These are phyloP conservation scores for Patella pellucida DNA, from an alignment of 2,888 invertebrate genomes.

Conservation along the genomic window DNA sequence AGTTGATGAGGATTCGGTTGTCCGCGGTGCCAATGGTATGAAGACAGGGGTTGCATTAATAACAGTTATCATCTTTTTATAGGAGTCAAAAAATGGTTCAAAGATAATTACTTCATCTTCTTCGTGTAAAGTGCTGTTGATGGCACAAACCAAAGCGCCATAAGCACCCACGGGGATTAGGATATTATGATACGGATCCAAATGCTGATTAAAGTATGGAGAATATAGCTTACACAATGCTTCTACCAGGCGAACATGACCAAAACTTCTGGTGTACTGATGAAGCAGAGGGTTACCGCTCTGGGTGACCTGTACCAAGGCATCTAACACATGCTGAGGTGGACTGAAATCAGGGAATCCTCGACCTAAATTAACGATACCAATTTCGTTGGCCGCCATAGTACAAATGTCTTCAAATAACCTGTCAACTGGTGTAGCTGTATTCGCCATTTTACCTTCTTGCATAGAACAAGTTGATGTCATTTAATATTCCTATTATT, in stretches of 20 bases:
- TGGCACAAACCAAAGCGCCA: conserved; percentile 9
- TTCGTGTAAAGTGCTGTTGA: background rate
- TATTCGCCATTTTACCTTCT: too few relatives aligned
- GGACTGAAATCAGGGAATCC: conserved; percentile 12
- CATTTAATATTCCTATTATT: too few relatives aligned
- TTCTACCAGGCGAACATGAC: background rate
- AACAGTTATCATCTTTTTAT: background rate
- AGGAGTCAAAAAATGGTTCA: conserved; percentile 11
- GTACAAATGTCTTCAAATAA: background rate
- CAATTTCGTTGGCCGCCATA: background rate
- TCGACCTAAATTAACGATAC: conserved; percentile 2
- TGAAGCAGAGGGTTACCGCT: conserved; percentile 13
- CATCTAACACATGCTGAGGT: conserved; percentile 6
- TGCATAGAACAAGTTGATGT: too few relatives aligned
- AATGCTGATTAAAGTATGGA: too few relatives aligned
- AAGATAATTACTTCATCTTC: conserved; percentile 4
- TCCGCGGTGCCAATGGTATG: background rate
- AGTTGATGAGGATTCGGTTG: background rate
- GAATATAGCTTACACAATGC: background rate
- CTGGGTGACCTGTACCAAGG: background rate
- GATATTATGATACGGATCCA: background rate
- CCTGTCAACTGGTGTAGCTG: background rate
- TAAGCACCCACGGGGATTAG: background rate
- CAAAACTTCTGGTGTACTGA: background rate
- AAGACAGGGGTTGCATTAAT: conserved; percentile 1